These are phyloP conservation scores for Cheirogaleus major DNA, from an alignment of 2,797 vertebrate species.

Conservation along the genomic window DNA sequence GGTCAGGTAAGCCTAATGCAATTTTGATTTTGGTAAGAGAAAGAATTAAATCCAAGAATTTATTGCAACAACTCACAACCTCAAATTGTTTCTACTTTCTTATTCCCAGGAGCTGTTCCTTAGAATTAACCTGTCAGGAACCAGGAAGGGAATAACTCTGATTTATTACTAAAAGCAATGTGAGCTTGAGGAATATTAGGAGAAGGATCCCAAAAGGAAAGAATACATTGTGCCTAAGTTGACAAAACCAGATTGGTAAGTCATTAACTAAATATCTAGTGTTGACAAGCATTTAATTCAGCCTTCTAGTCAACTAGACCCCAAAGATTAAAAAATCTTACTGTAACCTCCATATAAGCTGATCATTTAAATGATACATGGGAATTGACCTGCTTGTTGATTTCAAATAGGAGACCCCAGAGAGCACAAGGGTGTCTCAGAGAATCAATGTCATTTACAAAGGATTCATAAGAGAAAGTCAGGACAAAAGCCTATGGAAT, in stretches of 20 bases:
- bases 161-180: slow-evolving; percentile 75
- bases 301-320: slow-evolving; percentile 36
- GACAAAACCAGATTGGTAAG: slow-evolving; percentile 57
- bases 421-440: not conserved
- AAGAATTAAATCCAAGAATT: slow-evolving; percentile 77
- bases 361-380: slow-evolving; percentile 64
- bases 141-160: slow-evolving; percentile 66
- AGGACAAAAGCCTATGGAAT: not conserved
- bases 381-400: not conserved
- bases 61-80: slow-evolving; percentile 69
- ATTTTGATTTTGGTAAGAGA: slow-evolving; percentile 69
- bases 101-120: slow-evolving; percentile 66
- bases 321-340: slow-evolving; percentile 52
- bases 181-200: slow-evolving; percentile 44
- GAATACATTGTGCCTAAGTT: slow-evolving; percentile 34
- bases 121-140: slow-evolving; percentile 78
- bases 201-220: slow-evolving; percentile 52
- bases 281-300: slow-evolving; percentile 61
- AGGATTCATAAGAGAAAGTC: slow-evolving; percentile 5
- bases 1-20: slow-evolving; percentile 53
- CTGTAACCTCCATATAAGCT: slow-evolving; percentile 22
- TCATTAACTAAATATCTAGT: slow-evolving; percentile 62
- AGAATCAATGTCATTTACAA: not conserved
- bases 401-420: not conserved
- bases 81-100: slow-evolving; percentile 74